A percentile compares a stretch with the other conserved stretches of the same genome.
Evolutionary conservation across 1,140 invertebrate species (phyloP).

Genomic region (Ceratoteleas bidentatus): DNA sequence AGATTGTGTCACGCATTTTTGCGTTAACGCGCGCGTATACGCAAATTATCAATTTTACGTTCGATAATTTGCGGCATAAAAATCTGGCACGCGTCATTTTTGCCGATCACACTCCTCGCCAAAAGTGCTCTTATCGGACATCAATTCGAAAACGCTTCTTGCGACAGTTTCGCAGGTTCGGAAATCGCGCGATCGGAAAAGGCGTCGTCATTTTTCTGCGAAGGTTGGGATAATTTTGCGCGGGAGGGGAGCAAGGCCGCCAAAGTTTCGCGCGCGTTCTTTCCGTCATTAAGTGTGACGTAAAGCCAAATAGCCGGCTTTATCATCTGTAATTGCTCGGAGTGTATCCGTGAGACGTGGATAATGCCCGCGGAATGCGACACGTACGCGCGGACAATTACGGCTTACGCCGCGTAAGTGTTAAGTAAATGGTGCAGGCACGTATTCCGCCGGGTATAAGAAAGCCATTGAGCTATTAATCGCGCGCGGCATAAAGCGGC

Average conservation of each 20-base stretch:
- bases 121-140: too few species aligned
- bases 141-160: neutral
- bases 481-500: constrained; percentile 38
- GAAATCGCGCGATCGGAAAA: neutral
- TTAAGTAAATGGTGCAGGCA: constrained; percentile 58
- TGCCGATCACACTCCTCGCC: too few species aligned
- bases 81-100: neutral
- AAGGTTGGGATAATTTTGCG: constrained; percentile 10
- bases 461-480: constrained; percentile 64
- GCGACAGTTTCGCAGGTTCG: neutral
- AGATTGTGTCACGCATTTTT: neutral
- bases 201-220: constrained; percentile 9
- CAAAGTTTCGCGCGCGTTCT: constrained; percentile 38
- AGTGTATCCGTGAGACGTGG: constrained; percentile 58
- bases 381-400: constrained; percentile 52
- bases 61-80: neutral
- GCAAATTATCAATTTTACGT: too few species aligned
- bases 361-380: constrained; percentile 48
- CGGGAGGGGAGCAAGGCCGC: constrained; percentile 14
- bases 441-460: constrained; percentile 49
- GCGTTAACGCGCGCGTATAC: too few species aligned
- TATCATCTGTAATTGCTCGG: constrained; percentile 59
- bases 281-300: constrained; percentile 49
- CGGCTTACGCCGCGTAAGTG: constrained; percentile 43
- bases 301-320: constrained; percentile 51